Percentiles rank a stretch among this genome's conserved stretches.
phyloP scores from a whole-genome alignment of 2,797 vertebrate genomes.

The Pangasius krempfi region DNA sequence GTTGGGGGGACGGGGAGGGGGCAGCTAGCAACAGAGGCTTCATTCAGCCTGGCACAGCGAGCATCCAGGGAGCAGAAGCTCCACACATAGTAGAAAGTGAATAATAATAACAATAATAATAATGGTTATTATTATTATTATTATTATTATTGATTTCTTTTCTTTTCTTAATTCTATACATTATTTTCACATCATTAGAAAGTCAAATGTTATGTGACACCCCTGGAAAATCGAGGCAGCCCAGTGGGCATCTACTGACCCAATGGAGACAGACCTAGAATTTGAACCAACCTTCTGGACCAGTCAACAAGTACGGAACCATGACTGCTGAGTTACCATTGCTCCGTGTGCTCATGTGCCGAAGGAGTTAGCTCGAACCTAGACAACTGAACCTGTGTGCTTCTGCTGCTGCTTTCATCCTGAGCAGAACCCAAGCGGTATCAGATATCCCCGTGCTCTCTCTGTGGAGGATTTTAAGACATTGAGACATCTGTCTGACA shows the following conservation, averaged over 20 bases:
- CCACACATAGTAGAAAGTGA: not conserved
- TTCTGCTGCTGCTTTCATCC: constrained; percentile 43
- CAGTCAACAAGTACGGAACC: not conserved
- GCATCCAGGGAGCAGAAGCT: constrained; percentile 21
- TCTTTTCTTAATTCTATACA: not conserved
- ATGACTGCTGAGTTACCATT: not conserved
- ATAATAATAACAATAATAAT: not conserved
- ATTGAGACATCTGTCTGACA: constrained; percentile 32
- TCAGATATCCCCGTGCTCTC: constrained; percentile 5
- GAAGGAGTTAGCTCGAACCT: constrained; percentile 5
- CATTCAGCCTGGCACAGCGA: constrained; percentile 37
- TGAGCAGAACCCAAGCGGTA: constrained; percentile 14
- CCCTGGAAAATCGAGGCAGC: not conserved
- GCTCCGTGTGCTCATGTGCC: not conserved
- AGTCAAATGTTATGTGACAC: not conserved
- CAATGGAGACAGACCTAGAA: not conserved
- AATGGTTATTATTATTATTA: not conserved
- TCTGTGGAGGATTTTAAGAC: constrained; percentile 3
- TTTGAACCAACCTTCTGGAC: not conserved
- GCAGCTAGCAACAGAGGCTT: constrained; percentile 43
- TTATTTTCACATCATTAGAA: not conserved
- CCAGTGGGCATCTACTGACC: not conserved
- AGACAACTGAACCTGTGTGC: constrained; percentile 35
- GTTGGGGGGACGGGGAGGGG: not conserved
- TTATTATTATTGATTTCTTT: not conserved